Evolutionary conservation across 2,113 vertebrate genomes (phyloP), one percentile per base, ranked within the genome.

Genomic region (Solea senegalensis): DNA sequence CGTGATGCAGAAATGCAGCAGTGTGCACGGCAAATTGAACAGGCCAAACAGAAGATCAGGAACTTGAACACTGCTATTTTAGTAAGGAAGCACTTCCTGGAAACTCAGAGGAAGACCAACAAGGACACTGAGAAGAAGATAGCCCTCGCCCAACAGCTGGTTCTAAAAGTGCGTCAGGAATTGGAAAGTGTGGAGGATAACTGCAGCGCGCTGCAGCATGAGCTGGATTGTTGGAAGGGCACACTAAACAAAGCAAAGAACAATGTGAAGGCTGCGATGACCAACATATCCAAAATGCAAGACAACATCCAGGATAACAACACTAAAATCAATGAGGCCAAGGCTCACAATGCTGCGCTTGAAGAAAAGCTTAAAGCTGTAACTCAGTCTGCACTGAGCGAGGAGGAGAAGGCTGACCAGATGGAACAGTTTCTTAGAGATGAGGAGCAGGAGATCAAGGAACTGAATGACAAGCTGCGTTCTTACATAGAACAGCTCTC

Each of bases 1-100:
- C 92, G 95, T 73, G 97, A 99, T 69, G 63, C 84, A 69, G 95
- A 97, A 75, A 96, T 97, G 50, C 95, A 98, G 76, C 91, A 93
- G 0, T 95, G 92, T 86, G 91, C 95, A 54, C 56, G 99, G 97
- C 66, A 92, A 85, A 87, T 96, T 85, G 73, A 93, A 27, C 89
- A 94, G 61, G 67, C 90, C 81, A 97, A 96, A 49, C 94, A 96
- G 78, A 86, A 92, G 45, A 92, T 89, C 64, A 90, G 94, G 83
- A 92, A 95, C 41, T 95, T 91, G 85, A 93, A 95, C 55, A 76
- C 7, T 21, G 27, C 93, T 58, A 73, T 96, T 50, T 92, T 91
- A 74, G 95, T 98, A 83, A 95, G 93, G 86, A 91, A 90, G 69
- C 87, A 91, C 44, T 94, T 96, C 81, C 87, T 98, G 85, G 92